Base-by-base conservation (phyloP, 2,797 vertebrate species). In the Periparus ater region DNA sequence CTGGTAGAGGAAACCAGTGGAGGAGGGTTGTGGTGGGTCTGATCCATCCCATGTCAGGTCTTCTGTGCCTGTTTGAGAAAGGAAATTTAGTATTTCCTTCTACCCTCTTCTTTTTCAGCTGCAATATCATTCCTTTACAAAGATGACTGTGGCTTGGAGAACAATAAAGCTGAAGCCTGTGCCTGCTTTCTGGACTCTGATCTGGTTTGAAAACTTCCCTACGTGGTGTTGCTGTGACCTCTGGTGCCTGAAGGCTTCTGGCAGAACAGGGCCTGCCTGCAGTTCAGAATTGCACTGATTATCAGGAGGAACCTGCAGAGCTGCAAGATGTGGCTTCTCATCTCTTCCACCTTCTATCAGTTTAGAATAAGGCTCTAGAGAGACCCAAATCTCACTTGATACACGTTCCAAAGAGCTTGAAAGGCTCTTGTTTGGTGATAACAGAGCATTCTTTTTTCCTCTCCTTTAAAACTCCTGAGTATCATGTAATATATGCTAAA, bases 121-220 rank as follows among this genome's bases (percentile, higher is more conserved):
- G 98, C 93, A 98, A 98, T 76, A 98, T 98, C 61, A 32, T 98
- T 66, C 98, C 98, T 75, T 94, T 98, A 87, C 97, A 98, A 48
- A 98, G 98, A 97, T 98, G 97, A 98, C 61, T 60, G 7, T 29
- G 47, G 27, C 74, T 68, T 66, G 62, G 55, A 82, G 72, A 89
- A 44, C 70, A 85, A 80, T 58, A 77, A 86, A 90, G 71, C 66
- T 67, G 91, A 83, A 71, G 60, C 32, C 82, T 80, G 74, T 95
- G 71, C 32, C 91, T 96, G 85, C 80, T 77, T 40, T 87, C 58
- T 80, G 88, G 66, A 65, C 84, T 73, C 65, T 88, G 79, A 67
- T 83, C 84, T 93, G 57, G 30, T 85, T 83, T 93, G 75, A 32
- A 72, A 80, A 58, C 68, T 68, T 73, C 72, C 14, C 71, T 19